Evolutionary conservation across 1,140 invertebrate species (phyloP).

Genomic region (Papilio glaucus): DNA sequence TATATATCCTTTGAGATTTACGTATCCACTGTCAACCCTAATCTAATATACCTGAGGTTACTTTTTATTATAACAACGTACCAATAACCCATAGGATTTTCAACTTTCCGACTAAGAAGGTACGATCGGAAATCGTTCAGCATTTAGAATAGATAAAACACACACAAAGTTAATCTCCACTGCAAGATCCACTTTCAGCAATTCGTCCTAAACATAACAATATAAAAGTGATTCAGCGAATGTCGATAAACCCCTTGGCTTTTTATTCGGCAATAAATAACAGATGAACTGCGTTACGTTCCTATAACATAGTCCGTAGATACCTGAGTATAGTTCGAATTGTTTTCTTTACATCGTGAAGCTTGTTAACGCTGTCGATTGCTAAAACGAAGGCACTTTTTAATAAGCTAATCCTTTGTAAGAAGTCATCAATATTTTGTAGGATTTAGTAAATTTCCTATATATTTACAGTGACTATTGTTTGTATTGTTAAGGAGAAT

Average conservation of each 20-base stretch:
- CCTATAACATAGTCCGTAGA: not conserved
- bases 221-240: not conserved
- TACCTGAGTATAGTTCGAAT: not conserved
- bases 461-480: too few species aligned
- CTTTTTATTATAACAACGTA: not conserved
- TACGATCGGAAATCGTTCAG: not conserved
- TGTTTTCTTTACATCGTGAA: not conserved
- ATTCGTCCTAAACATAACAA: slow-evolving; percentile 14
- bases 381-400: too few species aligned
- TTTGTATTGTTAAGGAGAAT: too few species aligned
- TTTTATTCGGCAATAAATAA: slow-evolving; percentile 15
- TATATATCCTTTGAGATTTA: slow-evolving; percentile 5
- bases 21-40: slow-evolving; percentile 13
- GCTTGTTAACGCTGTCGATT: not conserved
- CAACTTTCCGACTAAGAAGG: not conserved
- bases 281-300: not conserved
- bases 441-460: too few species aligned
- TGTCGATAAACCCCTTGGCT: slow-evolving; percentile 1
- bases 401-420: too few species aligned
- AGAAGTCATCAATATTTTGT: too few species aligned
- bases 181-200: slow-evolving; percentile 24
- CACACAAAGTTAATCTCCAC: slow-evolving; percentile 12
- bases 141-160: not conserved
- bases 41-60: slow-evolving; percentile 22
- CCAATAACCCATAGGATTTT: not conserved